phyloP scores from a whole-genome alignment of 1,140 invertebrate species.

The Lepidostoma basale region DNA sequence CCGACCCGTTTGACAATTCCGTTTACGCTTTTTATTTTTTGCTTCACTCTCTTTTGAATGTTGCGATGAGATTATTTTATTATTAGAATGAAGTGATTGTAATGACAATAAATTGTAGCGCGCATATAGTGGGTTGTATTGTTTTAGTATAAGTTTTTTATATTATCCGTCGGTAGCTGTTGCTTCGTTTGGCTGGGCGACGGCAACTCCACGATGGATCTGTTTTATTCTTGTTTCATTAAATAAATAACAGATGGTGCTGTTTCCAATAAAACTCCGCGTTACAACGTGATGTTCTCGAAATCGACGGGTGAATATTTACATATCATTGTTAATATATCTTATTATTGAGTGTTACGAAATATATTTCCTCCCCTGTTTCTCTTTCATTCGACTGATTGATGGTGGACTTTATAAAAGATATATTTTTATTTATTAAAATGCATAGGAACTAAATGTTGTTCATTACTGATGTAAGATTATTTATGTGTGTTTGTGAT shows the following conservation, averaged over 20 bases:
- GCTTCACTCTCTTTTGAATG: conserved; percentile 5
- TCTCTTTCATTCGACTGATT: conserved; percentile 14
- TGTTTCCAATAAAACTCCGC: not conserved
- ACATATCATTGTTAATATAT: conserved; percentile 25
- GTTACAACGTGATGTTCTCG: not conserved
- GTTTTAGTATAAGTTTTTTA: conserved; percentile 1
- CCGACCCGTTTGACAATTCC: not conserved
- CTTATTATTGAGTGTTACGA: conserved; percentile 19
- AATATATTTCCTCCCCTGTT: not conserved
- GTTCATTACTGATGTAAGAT: conserved; percentile 29
- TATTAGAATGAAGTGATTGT: conserved; percentile 29
- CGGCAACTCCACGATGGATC: not conserved
- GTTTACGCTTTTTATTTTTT: not conserved
- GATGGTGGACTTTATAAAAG: conserved; percentile 8
- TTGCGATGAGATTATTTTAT: conserved; percentile 1
- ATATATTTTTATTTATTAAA: conserved; percentile 27
- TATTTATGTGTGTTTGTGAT: conserved; percentile 31
- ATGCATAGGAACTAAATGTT: conserved; percentile 29
- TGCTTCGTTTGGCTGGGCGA: conserved; percentile 28
- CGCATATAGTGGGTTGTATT: conserved; percentile 24
- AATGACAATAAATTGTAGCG: conserved; percentile 31
- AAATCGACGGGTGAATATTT: conserved; percentile 31
- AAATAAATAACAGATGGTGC: not conserved
- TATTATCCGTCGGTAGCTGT: not conserved
- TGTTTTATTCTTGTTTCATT: not conserved